A percentile compares a stretch with the other conserved stretches of the same genome.
phyloP scores from a whole-genome alignment of 1,140 invertebrate species.

The Chlorops oryzae region DNA sequence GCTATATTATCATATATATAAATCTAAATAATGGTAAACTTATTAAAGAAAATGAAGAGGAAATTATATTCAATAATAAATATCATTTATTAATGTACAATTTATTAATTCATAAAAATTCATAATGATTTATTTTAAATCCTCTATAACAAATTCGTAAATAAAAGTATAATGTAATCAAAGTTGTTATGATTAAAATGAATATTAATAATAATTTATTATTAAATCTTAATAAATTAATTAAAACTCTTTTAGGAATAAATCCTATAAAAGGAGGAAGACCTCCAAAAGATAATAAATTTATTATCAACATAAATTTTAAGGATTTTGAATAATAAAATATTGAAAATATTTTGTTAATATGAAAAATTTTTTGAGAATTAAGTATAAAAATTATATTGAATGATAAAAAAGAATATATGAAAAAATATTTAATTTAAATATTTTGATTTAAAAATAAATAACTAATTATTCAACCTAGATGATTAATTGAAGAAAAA shows the following conservation, averaged over 20 bases:
- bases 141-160: no score
- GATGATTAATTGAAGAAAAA: no score
- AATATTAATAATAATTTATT: slow-evolving; percentile 44
- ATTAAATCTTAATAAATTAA: no score
- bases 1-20: no score
- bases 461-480: no score
- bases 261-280: slow-evolving; percentile 52
- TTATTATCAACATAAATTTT: slow-evolving; percentile 49
- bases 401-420: slow-evolving; percentile 47
- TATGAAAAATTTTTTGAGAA: slow-evolving; percentile 46
- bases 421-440: slow-evolving; percentile 47
- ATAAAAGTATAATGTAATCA: no score
- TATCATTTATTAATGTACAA: slow-evolving; percentile 18
- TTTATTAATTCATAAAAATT: slow-evolving; percentile 29
- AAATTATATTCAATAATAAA: slow-evolving; percentile 35
- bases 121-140: slow-evolving; percentile 46
- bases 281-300: slow-evolving; percentile 51
- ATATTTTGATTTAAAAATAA: no score
- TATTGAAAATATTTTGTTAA: slow-evolving; percentile 51
- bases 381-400: slow-evolving; percentile 47
- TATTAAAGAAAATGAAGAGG: slow-evolving; percentile 42
- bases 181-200: no score
- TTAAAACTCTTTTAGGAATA: no score
- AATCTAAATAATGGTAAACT: no score
- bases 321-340: no score